phyloP scores from a whole-genome alignment of 2,797 vertebrate species.

The Tokudaia muenninki region DNA sequence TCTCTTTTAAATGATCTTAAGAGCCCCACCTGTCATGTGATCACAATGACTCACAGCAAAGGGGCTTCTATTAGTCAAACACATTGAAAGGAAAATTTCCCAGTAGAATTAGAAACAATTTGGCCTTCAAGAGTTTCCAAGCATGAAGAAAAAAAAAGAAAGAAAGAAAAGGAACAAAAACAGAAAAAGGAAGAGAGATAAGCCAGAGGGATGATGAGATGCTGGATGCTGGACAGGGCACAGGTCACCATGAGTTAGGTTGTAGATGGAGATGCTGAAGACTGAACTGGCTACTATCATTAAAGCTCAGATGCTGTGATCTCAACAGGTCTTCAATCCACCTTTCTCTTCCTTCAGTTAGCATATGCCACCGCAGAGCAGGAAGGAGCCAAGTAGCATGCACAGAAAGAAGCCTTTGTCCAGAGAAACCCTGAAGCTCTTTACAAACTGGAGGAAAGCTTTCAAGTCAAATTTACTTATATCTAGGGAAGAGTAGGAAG shows the following conservation, averaged over 20 bases:
- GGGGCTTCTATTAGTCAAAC: constrained; percentile 14
- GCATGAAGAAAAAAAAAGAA: not conserved
- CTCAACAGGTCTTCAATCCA: not conserved
- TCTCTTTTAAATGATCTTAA: not conserved
- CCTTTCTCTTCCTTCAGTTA: not conserved
- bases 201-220: not conserved
- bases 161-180: not conserved
- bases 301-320: not conserved
- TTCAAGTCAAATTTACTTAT: not conserved
- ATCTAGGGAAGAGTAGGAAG: not conserved
- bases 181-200: not conserved
- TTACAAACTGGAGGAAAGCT: not conserved
- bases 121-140: constrained; percentile 1
- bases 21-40: not conserved
- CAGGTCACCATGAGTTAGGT: not conserved
- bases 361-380: not conserved
- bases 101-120: not conserved
- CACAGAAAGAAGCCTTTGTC: not conserved
- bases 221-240: not conserved
- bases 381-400: not conserved
- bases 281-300: not conserved
- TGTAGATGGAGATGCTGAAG: not conserved
- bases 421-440: not conserved
- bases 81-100: constrained; percentile 5
- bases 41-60: not conserved